Conservation (phyloP, 2,797 vertebrate species). For the Pseudochirops cupreus region DNA sequence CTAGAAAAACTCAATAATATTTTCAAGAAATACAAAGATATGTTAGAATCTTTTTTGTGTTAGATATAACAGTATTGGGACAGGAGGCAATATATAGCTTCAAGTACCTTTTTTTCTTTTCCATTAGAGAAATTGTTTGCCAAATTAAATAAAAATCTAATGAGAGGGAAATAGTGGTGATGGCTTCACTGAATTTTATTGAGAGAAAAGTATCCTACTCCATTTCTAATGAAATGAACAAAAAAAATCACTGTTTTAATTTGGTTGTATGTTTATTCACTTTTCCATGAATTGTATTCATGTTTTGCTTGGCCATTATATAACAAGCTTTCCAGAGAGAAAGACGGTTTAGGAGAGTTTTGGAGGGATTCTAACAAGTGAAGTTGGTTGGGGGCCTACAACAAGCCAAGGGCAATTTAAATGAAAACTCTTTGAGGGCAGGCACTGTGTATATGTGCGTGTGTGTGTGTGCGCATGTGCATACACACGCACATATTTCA, state of each 20-base stretch:
- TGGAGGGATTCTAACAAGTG: background rate
- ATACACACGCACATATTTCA: background rate
- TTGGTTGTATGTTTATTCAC: background rate
- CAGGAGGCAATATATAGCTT: background rate
- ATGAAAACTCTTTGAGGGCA: background rate
- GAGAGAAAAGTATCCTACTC: background rate
- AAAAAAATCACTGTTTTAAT: background rate
- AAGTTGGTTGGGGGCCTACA: background rate
- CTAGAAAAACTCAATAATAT: background rate
- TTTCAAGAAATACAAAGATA: background rate
- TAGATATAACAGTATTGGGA: background rate
- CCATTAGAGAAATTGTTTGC: background rate
- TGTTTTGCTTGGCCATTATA: background rate
- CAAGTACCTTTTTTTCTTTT: background rate
- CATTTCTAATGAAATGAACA: background rate
- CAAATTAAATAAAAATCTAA: background rate
- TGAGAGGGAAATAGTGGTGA: background rate
- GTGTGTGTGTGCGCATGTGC: background rate
- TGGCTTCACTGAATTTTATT: background rate
- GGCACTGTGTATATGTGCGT: background rate
- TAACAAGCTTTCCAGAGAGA: background rate
- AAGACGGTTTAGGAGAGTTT: background rate
- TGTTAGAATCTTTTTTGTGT: background rate
- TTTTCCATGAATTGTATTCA: background rate
- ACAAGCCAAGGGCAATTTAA: background rate